Base-by-base conservation (phyloP, 2,888 invertebrate genomes). In the Sphaerophoria taeniata region DNA sequence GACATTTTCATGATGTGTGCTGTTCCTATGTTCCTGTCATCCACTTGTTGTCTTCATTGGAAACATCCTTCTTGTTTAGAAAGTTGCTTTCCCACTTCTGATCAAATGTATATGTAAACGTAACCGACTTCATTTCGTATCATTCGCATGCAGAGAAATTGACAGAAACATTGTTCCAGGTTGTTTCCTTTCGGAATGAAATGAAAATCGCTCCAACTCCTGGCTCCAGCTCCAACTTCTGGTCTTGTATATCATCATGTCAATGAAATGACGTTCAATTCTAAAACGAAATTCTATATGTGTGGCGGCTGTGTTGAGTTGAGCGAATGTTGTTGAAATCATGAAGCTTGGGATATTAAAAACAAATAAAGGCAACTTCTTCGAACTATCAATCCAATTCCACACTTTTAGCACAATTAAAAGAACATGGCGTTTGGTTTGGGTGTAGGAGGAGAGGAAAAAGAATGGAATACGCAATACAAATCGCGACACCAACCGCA, bases 251-350 rank as follows among this genome's bases (percentile, higher is more conserved):
- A n/a, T n/a, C 70, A 61, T 71, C 63, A 47, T 79, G 74, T 79
- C 83, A 79, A 71, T 67, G 72, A 78, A 78, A 65, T 71, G 71
- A 61, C 75, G 75, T 75, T 74, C 79, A 78, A 84, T 79, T 79
- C 71, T 34, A 58, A 55, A 60, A 31, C 51, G 61, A 71, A 2
- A n/a, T 31, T 55, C 12, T 3, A 43, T 55, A 45, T 63, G 63
- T 47, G 34, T 34, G 34, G 33, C 34, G 47, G 39, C 43, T 60
- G 60, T 24, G 12, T 39, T 6, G n/a, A 56, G 14, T 34, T 53
- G 14, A 36, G 14, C 3, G n/a, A 12, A 12, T 14, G 11, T 0
- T 34, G 6, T 12, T 3, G 0, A 3, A 34, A 56, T 6, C 36
- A 36, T 11, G 7, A 31, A 24, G 67, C 58, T 74, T 72, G 65